phyloP scores from a whole-genome alignment of 2,113 vertebrate genomes.

The Onychostruthus taczanowskii region DNA sequence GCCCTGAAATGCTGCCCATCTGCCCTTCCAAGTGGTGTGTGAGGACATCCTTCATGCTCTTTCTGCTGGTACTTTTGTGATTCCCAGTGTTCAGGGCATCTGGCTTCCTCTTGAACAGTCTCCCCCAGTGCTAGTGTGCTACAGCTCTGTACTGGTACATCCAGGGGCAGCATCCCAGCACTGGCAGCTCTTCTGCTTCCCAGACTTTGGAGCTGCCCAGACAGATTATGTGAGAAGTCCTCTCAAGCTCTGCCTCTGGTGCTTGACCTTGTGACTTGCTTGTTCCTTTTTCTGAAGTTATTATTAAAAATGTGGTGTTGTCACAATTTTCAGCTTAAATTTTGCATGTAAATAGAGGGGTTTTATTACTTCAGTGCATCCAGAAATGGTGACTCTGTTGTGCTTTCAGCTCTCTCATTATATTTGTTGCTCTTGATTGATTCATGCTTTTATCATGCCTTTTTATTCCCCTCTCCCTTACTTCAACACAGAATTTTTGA shows the following conservation, averaged over 20 bases:
- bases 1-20: rapidly evolving
- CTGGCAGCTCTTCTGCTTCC: background rate
- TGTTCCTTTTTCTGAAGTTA: background rate
- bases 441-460: background rate
- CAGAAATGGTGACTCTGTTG: background rate
- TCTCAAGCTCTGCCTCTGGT: background rate
- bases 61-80: background rate
- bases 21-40: background rate
- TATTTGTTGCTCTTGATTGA: background rate
- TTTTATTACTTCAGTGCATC: background rate
- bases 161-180: rapidly evolving
- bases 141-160: rapidly evolving
- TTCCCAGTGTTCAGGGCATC: background rate
- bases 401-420: background rate
- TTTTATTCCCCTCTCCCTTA: background rate
- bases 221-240: background rate
- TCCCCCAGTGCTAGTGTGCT: background rate
- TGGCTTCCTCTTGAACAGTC: background rate
- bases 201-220: background rate
- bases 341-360: background rate
- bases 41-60: background rate
- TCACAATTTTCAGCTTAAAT: background rate
- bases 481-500: background rate
- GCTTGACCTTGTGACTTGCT: background rate
- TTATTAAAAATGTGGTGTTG: background rate